Base-by-base conservation (phyloP, 2,888 invertebrate species). In the Danaus chrysippus region DNA sequence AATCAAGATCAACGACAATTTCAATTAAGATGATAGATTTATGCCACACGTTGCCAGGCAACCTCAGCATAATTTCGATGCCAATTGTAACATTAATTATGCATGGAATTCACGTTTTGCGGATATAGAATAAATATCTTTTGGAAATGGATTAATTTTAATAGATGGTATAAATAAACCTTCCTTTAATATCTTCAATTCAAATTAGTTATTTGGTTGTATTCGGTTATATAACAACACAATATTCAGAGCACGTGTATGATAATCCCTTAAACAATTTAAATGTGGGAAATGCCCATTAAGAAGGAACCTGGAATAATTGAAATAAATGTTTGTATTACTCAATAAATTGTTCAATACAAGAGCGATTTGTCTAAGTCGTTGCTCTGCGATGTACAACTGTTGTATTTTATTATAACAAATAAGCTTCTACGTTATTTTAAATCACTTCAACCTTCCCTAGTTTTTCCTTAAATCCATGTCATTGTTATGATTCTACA, bases 261-360 rank as follows among this genome's bases (percentile, higher is more conserved):
- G 23, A 65, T 71, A 73, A 77, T 73, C 71, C 71, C 71, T 68
- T 72, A 65, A 73, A 68, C 74, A 71, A 73, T 76, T 75, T 75
- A 71, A 73, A 76, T 77, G 68, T 71, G 68, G 73, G 77, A 73
- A 74, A 75, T 73, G 70, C 75, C 76, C 75, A 78, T 80, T 77
- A 83, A 82, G 81, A 77, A 81, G 87, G 84, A 88, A 84, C 78
- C 79, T 76, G 75, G 77, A 79, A 85, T 91, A 90, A 91, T 90
- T 90, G 89, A 89, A 89, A 91, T 84, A 87, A 90, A 91, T 90
- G 90, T 78, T 76, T 72, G 86, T 87, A 87, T 91, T 90, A 89
- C 86, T 87, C 86, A 79, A 89, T 88, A 87, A 87, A 87, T 90
- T 89, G 89, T 89, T 75, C 87, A 90, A 90, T 90, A 86, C 87